phyloP scores from a whole-genome alignment of 2,888 invertebrate species.

The Invenusta paracnida region DNA sequence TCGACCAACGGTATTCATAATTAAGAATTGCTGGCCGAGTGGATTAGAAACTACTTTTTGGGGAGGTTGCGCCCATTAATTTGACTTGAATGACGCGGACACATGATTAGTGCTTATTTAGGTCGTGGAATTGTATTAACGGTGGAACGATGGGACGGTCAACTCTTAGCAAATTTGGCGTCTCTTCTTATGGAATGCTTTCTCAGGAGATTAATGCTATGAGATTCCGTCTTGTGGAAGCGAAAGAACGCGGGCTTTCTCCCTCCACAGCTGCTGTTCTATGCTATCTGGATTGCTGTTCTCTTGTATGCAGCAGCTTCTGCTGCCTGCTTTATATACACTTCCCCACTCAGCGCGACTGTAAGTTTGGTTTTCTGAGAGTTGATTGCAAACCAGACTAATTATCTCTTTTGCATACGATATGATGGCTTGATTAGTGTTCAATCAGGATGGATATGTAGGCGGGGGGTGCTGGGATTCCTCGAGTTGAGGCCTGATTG shows the following conservation, averaged over 20 bases:
- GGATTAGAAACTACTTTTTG: constrained; percentile 29
- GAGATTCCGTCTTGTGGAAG: constrained; percentile 35
- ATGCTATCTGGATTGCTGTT: background rate
- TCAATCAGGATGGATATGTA: constrained; percentile 30
- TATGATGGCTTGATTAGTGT: constrained; percentile 40
- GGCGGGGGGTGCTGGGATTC: background rate
- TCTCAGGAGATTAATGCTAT: constrained; percentile 37
- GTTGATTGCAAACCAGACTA: constrained; percentile 41
- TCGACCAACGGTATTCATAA: constrained; percentile 29
- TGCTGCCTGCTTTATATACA: too few species aligned
- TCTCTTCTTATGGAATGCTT: background rate
- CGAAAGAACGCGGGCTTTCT: background rate
- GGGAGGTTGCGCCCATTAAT: constrained; percentile 32
- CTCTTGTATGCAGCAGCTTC: background rate
- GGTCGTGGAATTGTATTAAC: constrained; percentile 37
- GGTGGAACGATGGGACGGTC: background rate
- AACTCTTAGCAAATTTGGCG: constrained; percentile 27
- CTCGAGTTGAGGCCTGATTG: background rate
- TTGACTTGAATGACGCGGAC: constrained; percentile 34
- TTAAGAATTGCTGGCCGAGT: constrained; percentile 29
- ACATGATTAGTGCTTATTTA: constrained; percentile 42
- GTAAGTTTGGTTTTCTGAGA: constrained; percentile 32
- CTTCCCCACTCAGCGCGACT: background rate
- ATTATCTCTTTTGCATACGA: constrained; percentile 41
- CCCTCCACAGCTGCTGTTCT: background rate